Conservation (phyloP, 2,113 vertebrate genomes). For the Megaptera novaeangliae region DNA sequence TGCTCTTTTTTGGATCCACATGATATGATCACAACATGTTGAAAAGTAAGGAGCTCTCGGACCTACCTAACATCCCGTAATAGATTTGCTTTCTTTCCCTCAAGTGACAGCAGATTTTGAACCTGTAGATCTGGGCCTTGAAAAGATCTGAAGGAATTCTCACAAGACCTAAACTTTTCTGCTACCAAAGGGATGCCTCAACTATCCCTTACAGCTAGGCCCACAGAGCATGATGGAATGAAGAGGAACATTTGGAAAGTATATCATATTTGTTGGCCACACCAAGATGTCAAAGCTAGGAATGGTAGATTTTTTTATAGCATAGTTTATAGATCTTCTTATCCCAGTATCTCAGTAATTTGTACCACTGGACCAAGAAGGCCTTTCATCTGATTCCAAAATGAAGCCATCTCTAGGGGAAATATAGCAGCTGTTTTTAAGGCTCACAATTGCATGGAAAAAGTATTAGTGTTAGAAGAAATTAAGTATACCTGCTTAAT, state of each 20-base stretch:
- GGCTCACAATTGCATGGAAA: background rate
- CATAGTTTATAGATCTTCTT: background rate
- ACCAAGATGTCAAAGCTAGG: background rate
- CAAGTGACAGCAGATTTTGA: background rate
- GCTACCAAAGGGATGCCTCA: background rate
- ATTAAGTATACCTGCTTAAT: constrained; percentile 10
- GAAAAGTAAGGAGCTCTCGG: background rate
- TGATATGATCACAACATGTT: background rate
- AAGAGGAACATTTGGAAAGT: background rate
- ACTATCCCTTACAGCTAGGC: background rate
- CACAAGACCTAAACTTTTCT: background rate
- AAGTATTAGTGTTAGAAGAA: constrained; percentile 26
- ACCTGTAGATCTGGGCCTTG: background rate
- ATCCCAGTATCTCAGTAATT: background rate
- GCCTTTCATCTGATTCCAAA: constrained; percentile 60
- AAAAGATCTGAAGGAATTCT: constrained; percentile 4
- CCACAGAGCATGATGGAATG: background rate
- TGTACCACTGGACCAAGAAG: background rate
- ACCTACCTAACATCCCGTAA: background rate
- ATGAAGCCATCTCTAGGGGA: constrained; percentile 24
- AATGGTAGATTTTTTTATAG: constrained; percentile 20
- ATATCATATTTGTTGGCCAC: background rate
- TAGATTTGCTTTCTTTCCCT: background rate
- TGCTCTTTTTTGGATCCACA: background rate
- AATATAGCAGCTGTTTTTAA: constrained; percentile 24